A percentile compares a stretch with the other conserved stretches of the same genome.
Evolutionary conservation across 2,113 vertebrate species (phyloP).

Genomic region (Notiomystis cincta): DNA sequence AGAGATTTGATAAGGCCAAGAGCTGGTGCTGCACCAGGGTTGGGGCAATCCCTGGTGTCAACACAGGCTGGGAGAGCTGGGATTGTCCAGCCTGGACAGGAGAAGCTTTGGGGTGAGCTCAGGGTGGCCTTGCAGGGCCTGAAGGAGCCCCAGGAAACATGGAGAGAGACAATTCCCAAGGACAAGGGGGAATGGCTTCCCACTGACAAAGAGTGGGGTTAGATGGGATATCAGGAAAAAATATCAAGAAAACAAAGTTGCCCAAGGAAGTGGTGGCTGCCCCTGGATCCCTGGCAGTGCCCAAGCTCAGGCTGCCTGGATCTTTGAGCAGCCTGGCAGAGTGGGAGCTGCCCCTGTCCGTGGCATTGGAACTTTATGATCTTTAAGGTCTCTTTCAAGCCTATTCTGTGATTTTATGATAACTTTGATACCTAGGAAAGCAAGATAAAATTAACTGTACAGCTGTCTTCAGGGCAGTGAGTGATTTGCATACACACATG

Average conservation of each 20-base stretch:
- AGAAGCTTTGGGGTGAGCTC: neutral
- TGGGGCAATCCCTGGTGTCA: neutral
- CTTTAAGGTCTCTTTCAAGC: neutral
- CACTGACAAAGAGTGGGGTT: too few species aligned
- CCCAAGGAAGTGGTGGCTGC: neutral
- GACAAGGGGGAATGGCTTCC: neutral
- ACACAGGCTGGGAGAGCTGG: neutral
- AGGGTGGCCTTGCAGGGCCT: neutral
- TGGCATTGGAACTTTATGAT: neutral
- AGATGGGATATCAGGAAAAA: neutral
- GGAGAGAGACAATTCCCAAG: neutral
- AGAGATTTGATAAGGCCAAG: neutral
- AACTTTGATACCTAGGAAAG: neutral
- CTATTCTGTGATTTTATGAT: neutral
- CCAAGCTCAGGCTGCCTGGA: too few species aligned
- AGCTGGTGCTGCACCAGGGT: neutral
- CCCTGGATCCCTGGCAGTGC: neutral
- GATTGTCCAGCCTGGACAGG: neutral
- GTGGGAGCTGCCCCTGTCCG: rapidly evolving
- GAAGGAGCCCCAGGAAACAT: neutral
- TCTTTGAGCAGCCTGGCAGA: neutral
- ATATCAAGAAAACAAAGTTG: too few species aligned
- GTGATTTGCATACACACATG: neutral
- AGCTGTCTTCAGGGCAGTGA: neutral
- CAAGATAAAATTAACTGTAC: neutral